Evolutionary conservation across 2,113 vertebrate genomes (phyloP).

Genomic region (Zeus faber): DNA sequence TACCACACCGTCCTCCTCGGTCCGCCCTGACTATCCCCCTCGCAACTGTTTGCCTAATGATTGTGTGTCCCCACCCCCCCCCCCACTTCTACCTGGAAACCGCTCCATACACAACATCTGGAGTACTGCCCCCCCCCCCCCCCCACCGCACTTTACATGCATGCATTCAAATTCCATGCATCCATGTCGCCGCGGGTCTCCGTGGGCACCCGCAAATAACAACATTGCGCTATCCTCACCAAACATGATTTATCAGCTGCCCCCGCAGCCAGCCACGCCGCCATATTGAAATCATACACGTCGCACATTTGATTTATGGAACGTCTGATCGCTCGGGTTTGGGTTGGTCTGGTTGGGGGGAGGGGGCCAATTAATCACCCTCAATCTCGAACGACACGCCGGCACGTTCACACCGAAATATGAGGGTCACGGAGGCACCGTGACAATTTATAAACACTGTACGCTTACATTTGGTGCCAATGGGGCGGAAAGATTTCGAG

Average conservation of each 20-base stretch:
- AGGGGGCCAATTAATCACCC: conserved; percentile 70
- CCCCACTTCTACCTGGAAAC: too few species aligned
- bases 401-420: conserved; percentile 63
- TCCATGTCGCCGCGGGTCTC: conserved; percentile 45
- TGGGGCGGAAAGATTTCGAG: too few species aligned
- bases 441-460: conserved; percentile 41
- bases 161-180: conserved; percentile 48
- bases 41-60: too few species aligned
- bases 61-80: conserved; percentile 5
- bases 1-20: too few species aligned
- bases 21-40: too few species aligned
- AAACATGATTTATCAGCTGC: conserved; percentile 73
- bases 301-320: conserved; percentile 74
- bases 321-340: conserved; percentile 62
- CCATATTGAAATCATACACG: conserved; percentile 59
- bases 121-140: neutral
- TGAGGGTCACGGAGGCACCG: conserved; percentile 55
- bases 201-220: conserved; percentile 51
- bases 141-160: conserved; percentile 19
- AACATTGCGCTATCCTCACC: conserved; percentile 58
- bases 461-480: conserved; percentile 61
- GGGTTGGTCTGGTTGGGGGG: too few species aligned
- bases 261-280: conserved; percentile 48
- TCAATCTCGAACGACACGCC: conserved; percentile 68
- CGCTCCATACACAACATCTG: too few species aligned